A percentile compares a stretch with the other conserved stretches of the same genome.
These are phyloP conservation scores for Aurelia sp. DNA, from an alignment of 30 jellyfish, hydroid and myxozoan genomes.

Conservation along the genomic window DNA sequence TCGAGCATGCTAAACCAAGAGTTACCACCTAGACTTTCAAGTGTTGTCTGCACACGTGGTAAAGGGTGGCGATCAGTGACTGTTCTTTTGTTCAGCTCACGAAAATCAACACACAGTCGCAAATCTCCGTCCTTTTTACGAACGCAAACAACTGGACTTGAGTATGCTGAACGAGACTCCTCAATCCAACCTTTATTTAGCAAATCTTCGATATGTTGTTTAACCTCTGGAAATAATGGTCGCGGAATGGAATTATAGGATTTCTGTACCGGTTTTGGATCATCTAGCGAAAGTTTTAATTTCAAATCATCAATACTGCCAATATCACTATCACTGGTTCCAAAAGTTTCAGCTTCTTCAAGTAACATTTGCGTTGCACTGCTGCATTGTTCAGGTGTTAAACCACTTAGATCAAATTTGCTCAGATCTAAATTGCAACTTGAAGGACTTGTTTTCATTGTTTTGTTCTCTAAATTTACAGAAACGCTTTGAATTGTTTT, in stretches of 20 bases:
- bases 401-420: constrained; percentile 9
- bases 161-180: too few relatives aligned
- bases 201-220: constrained; percentile 37
- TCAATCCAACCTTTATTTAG: constrained; percentile 48
- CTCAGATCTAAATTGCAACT: not conserved
- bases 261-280: constrained; percentile 49
- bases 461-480: too few relatives aligned
- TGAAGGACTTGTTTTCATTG: too few relatives aligned
- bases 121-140: too few relatives aligned
- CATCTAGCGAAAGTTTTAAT: constrained; percentile 7
- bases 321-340: constrained; percentile 20
- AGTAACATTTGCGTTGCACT: constrained; percentile 7
- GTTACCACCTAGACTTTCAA: too few relatives aligned
- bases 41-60: too few relatives aligned
- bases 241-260: constrained; percentile 36
- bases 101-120: too few relatives aligned
- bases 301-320: constrained; percentile 29
- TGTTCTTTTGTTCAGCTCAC: too few relatives aligned
- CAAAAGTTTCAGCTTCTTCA: constrained; percentile 11
- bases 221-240: constrained; percentile 27
- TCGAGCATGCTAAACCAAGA: too few relatives aligned
- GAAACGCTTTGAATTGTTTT: too few relatives aligned
- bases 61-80: too few relatives aligned
- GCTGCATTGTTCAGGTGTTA: constrained; percentile 10
- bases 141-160: too few relatives aligned